These are phyloP conservation scores for Ariolimax columbianus DNA, from an alignment of 2,888 invertebrate species.

Conservation along the genomic window DNA sequence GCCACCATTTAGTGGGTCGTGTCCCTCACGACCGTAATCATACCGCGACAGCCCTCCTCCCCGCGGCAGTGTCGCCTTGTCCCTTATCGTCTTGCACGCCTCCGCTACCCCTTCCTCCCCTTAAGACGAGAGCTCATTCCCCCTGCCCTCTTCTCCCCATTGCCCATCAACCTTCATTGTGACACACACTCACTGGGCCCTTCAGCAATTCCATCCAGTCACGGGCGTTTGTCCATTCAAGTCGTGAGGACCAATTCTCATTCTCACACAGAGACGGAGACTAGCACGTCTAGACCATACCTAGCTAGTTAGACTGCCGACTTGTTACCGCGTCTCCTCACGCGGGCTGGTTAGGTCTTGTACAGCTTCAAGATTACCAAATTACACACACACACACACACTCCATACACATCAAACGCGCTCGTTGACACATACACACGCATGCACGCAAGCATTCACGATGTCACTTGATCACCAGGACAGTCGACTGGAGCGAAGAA, in stretches of 20 bases:
- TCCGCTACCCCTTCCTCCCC: neutral
- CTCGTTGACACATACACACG: neutral
- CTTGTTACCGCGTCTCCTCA: neutral
- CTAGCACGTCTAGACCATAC: neutral
- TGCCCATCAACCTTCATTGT: neutral
- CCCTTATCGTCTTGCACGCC: neutral
- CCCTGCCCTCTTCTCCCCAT: neutral
- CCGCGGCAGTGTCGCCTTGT: constrained; percentile 11
- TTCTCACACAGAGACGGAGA: neutral
- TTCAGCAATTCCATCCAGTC: neutral
- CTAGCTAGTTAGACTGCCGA: neutral
- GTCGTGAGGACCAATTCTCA: constrained; percentile 1
- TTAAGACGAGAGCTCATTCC: neutral
- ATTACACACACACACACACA: neutral
- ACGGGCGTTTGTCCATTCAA: neutral
- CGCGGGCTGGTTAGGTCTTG: neutral
- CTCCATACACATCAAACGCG: neutral
- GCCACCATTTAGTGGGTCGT: neutral
- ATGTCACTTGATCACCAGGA: neutral
- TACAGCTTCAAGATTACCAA: neutral
- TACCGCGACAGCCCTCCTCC: neutral
- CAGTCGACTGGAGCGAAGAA: neutral
- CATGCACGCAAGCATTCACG: neutral
- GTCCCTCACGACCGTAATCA: neutral
- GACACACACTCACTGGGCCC: neutral